These are phyloP conservation scores for Laupala kohalensis DNA, from an alignment of 1,140 invertebrate species.

Conservation along the genomic window DNA sequence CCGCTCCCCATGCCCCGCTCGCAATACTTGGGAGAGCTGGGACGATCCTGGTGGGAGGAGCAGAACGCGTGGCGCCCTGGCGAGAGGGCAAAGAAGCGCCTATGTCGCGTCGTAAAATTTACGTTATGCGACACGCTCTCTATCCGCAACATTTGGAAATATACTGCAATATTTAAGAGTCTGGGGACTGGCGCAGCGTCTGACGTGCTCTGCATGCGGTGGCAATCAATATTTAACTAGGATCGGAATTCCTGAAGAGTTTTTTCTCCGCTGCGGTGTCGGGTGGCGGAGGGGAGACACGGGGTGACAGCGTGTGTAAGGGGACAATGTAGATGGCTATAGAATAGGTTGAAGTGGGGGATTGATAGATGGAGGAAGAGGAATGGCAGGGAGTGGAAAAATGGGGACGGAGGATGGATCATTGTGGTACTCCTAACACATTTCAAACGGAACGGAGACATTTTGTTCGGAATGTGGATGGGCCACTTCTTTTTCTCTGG, in stretches of 20 bases:
- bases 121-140: not conserved
- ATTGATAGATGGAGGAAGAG: not conserved
- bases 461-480: not conserved
- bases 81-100: not conserved
- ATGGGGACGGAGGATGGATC: not conserved
- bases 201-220: not conserved
- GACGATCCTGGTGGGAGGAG: no score
- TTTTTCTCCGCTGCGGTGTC: not conserved
- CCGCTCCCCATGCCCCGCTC: no score
- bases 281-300: not conserved
- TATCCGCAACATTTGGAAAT: not conserved
- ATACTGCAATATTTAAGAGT: not conserved
- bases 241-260: not conserved
- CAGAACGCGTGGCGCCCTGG: no score
- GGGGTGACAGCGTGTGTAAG: not conserved
- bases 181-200: not conserved
- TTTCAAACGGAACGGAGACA: not conserved
- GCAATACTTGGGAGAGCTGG: not conserved
- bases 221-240: not conserved
- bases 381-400: not conserved
- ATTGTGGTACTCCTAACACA: not conserved
- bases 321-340: no score
- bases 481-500: no score
- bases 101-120: not conserved
- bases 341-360: no score